phyloP scores from a whole-genome alignment of 2,888 invertebrate genomes.

The Subacronicta megacephala region DNA sequence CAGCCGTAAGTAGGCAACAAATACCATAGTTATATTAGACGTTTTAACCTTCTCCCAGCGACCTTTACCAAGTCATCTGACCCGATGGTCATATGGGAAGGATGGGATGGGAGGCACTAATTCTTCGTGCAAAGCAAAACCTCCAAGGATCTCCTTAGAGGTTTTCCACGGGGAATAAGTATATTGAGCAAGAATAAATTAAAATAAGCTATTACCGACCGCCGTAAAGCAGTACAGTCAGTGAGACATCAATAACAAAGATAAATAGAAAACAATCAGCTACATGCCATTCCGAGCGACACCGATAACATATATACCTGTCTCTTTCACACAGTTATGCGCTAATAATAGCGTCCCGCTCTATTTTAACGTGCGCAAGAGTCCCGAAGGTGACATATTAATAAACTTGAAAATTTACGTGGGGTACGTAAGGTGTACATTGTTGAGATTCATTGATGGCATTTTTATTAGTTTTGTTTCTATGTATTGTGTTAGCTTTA shows the following conservation, averaged over 20 bases:
- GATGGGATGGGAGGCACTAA: too few species aligned
- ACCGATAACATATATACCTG: conserved; percentile 48
- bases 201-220: too few species aligned
- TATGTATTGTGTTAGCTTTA: too few species aligned
- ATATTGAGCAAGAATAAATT: too few species aligned
- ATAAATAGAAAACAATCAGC: conserved; percentile 56
- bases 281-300: conserved; percentile 46
- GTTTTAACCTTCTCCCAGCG: too few species aligned
- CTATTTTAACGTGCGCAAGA: conserved; percentile 68
- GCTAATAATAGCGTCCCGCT: conserved; percentile 71
- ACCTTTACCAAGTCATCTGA: too few species aligned
- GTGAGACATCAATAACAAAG: conserved; percentile 46
- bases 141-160: too few species aligned
- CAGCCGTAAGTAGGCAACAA: too few species aligned
- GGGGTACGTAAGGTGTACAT: conserved; percentile 47
- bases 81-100: too few species aligned
- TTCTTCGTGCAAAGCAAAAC: too few species aligned
- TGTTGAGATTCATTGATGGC: conserved; percentile 43
- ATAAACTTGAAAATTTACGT: conserved; percentile 63
- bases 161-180: too few species aligned
- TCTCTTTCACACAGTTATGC: conserved; percentile 61
- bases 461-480: conserved; percentile 14
- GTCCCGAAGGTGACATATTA: conserved; percentile 74
- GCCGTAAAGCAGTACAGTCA: conserved; percentile 35
- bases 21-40: too few species aligned